Conservation (phyloP, 2,113 vertebrate genomes). For the Sorex fumeus region DNA sequence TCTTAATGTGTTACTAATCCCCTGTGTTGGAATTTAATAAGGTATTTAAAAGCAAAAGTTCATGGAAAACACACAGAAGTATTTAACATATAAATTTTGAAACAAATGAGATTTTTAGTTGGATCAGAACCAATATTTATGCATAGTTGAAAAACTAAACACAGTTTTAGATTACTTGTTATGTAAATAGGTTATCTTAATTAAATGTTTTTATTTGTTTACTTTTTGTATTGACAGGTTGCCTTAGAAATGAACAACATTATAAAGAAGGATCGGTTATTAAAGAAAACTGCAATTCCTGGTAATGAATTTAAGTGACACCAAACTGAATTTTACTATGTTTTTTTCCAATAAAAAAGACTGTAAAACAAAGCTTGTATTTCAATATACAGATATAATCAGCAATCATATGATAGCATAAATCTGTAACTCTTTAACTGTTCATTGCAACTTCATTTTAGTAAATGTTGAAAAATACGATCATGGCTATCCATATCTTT, state of each 20-base stretch:
- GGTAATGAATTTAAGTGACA: conserved; percentile 85
- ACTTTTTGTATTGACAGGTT: conserved; percentile 87
- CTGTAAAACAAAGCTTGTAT: conserved; percentile 9
- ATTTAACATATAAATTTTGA: background rate
- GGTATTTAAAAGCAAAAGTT: conserved; percentile 2
- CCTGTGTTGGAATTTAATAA: conserved; percentile 44
- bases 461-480: conserved; percentile 18
- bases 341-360: conserved; percentile 23
- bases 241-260: conserved; percentile 85
- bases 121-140: conserved; percentile 5
- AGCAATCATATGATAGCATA: background rate
- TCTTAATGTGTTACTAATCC: conserved; percentile 41
- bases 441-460: background rate
- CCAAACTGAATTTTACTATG: conserved; percentile 58
- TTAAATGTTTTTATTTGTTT: conserved; percentile 61
- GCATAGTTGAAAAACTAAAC: background rate
- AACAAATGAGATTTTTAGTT: conserved; percentile 28
- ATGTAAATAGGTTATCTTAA: conserved; percentile 15
- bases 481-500: background rate
- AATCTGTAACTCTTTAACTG: background rate
- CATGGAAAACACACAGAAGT: conserved; percentile 26
- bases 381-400: background rate
- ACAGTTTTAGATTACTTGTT: conserved; percentile 25
- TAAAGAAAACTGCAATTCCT: conserved; percentile 91
- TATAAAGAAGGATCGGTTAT: conserved; percentile 87